Conservation (phyloP, 2,888 invertebrate species). For the Lithophane leautieri region DNA sequence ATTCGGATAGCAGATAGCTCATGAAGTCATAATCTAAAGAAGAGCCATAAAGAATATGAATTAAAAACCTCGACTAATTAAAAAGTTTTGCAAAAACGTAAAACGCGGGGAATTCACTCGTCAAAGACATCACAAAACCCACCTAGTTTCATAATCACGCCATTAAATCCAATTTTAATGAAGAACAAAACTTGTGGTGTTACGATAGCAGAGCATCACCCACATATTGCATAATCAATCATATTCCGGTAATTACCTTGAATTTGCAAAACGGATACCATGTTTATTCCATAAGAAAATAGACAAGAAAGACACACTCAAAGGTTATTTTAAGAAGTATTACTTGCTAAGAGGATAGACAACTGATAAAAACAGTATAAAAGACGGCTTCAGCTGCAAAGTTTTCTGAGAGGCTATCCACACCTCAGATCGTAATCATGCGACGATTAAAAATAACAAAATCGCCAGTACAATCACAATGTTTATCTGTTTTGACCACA, state of each 20-base stretch:
- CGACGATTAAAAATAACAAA: conserved; percentile 67
- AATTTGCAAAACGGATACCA: background rate
- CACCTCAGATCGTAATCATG: conserved; percentile 66
- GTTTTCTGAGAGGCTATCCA: conserved; percentile 54
- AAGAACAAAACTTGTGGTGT: background rate
- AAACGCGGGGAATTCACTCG: too few species aligned
- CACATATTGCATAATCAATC: background rate
- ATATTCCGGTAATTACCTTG: background rate
- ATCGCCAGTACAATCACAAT: conserved; percentile 68
- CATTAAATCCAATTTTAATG: background rate
- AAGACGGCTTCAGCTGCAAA: conserved; percentile 55
- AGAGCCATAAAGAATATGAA: too few species aligned
- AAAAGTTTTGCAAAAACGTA: too few species aligned
- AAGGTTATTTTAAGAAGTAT: conserved; percentile 7
- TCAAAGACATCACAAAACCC: background rate
- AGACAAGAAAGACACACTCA: background rate
- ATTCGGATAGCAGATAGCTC: too few species aligned
- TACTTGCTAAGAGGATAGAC: conserved; percentile 35
- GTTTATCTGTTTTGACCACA: conserved; percentile 83
- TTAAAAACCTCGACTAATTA: too few species aligned
- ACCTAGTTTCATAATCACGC: background rate
- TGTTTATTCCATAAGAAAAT: background rate
- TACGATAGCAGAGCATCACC: background rate
- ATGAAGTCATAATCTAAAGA: too few species aligned
- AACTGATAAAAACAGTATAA: conserved; percentile 30